These are phyloP conservation scores for Girardinus metallicus DNA, from an alignment of 2,797 vertebrate genomes.

Conservation along the genomic window DNA sequence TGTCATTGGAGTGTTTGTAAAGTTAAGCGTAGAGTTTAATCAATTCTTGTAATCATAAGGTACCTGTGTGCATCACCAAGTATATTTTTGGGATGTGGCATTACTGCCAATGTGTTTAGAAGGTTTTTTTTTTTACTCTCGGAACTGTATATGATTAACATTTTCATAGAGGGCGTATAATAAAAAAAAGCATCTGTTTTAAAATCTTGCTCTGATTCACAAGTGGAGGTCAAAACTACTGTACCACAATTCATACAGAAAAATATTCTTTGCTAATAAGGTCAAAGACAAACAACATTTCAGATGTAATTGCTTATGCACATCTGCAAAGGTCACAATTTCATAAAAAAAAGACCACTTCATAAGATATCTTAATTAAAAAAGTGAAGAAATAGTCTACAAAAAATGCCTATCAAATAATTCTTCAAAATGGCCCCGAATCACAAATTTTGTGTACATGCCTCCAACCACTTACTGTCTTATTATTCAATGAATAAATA, in stretches of 20 bases:
- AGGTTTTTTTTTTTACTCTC: neutral
- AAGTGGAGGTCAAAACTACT: conserved; percentile 6
- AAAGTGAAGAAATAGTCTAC: neutral
- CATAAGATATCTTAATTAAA: neutral
- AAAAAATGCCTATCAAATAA: neutral
- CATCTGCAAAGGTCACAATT: conserved; percentile 42
- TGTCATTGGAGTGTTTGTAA: conserved; percentile 22
- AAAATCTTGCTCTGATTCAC: conserved; percentile 9
- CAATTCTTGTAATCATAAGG: neutral
- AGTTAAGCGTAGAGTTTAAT: neutral
- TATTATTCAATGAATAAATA: neutral
- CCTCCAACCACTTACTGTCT: neutral
- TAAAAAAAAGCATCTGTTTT: conserved; percentile 13
- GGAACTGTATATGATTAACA: neutral
- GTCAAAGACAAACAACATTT: conserved; percentile 31
- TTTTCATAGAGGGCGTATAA: neutral
- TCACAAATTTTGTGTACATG: neutral
- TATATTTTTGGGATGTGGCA: neutral
- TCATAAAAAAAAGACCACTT: conserved; percentile 5
- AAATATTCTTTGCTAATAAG: conserved; percentile 21
- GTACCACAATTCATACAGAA: conserved; percentile 9
- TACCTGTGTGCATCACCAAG: neutral
- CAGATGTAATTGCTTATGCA: conserved; percentile 23
- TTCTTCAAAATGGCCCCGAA: neutral
- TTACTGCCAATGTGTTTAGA: neutral